Conservation (phyloP, 2,888 invertebrate genomes). For the Hydropsyche betteni region DNA sequence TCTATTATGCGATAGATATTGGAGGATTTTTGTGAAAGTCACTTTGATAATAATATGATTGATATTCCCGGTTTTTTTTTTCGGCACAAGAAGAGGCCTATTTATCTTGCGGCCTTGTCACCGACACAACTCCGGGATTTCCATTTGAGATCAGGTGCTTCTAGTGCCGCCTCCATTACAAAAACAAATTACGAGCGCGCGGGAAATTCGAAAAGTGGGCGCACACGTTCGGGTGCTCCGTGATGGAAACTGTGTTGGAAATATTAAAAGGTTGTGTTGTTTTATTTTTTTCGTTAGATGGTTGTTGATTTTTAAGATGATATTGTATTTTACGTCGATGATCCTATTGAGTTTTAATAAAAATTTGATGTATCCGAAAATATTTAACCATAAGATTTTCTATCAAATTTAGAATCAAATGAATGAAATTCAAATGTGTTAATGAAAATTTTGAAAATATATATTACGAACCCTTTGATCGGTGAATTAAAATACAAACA, state of each 20-base stretch:
- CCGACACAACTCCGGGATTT: conserved; percentile 48
- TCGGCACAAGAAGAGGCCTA: conserved; percentile 43
- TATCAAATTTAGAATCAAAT: no score
- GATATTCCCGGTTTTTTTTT: conserved; percentile 47
- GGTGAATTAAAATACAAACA: no score
- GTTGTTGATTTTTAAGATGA: no score
- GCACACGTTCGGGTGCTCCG: not conserved
- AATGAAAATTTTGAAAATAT: no score
- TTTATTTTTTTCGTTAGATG: no score
- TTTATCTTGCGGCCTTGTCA: conserved; percentile 51
- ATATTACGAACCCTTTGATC: no score
- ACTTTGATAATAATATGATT: conserved; percentile 52
- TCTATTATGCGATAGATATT: conserved; percentile 50
- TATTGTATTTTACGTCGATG: no score
- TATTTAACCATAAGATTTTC: no score
- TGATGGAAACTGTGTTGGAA: not conserved
- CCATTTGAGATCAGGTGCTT: conserved; percentile 52
- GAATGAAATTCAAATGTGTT: no score
- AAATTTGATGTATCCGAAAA: no score
- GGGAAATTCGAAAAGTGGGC: conserved; percentile 2
- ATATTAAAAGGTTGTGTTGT: not conserved
- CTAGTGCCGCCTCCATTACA: conserved; percentile 23
- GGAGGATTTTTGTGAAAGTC: conserved; percentile 51
- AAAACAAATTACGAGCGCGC: no score
- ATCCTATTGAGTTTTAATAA: no score